These are phyloP conservation scores for Anguilla marmorata DNA, from an alignment of 2,797 vertebrate genomes.

Conservation along the genomic window DNA sequence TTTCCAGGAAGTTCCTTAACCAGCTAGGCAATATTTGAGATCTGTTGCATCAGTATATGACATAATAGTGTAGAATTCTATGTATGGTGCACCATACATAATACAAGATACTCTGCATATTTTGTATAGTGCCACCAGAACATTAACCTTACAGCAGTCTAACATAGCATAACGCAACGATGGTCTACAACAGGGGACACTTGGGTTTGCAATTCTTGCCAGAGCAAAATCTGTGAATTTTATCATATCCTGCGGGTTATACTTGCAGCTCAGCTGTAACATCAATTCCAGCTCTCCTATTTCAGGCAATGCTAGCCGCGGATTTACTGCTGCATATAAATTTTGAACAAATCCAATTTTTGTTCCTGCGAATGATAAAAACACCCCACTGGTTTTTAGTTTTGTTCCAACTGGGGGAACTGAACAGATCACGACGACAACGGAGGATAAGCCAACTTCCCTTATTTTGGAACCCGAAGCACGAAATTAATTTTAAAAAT, in stretches of 20 bases:
- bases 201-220: not conserved
- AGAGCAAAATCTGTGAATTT: not conserved
- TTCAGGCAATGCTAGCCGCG: not conserved
- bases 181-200: not conserved
- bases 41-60: not conserved
- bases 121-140: not conserved
- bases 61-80: not conserved
- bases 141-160: not conserved
- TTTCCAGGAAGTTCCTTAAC: not conserved
- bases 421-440: not conserved
- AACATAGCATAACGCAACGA: not conserved
- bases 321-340: conserved; percentile 3
- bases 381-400: not conserved
- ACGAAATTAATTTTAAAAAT: not conserved
- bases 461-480: not conserved
- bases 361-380: not conserved
- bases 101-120: not conserved
- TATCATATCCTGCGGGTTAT: not conserved
- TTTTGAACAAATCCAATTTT: not conserved
- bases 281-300: not conserved
- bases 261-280: not conserved
- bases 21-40: not conserved
- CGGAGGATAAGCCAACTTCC: not conserved
- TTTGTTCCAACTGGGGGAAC: not conserved
- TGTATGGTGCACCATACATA: not conserved